These are phyloP conservation scores for Phrynocephalus versicolor DNA, from an alignment of 2,113 vertebrate genomes.

Conservation along the genomic window DNA sequence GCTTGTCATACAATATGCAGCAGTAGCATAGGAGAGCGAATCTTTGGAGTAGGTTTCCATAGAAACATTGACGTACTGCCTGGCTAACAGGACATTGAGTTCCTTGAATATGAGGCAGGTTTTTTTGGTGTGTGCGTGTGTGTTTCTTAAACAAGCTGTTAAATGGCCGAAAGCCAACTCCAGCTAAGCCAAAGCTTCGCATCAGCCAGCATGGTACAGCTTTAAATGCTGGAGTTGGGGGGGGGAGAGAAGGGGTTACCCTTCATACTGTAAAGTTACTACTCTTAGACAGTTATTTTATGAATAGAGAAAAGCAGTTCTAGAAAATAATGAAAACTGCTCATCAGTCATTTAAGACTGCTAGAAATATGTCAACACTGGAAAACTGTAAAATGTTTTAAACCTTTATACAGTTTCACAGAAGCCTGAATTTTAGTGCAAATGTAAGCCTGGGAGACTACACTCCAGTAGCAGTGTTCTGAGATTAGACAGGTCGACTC, in stretches of 20 bases:
- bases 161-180: conserved; percentile 54
- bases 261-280: conserved; percentile 28
- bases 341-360: conserved; percentile 21
- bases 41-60: conserved; percentile 89
- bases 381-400: conserved; percentile 37
- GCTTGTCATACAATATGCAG: conserved; percentile 77
- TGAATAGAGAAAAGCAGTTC: background rate
- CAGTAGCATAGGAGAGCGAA: conserved; percentile 67
- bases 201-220: conserved; percentile 56
- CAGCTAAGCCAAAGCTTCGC: conserved; percentile 56
- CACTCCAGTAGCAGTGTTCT: conserved; percentile 8
- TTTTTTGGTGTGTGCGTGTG: conserved; percentile 55
- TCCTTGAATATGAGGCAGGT: conserved; percentile 78
- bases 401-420: conserved; percentile 17
- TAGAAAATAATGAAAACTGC: conserved; percentile 63
- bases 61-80: conserved; percentile 87
- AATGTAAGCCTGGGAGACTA: conserved; percentile 42
- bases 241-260: conserved; percentile 10
- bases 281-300: conserved; percentile 30
- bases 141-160: conserved; percentile 45
- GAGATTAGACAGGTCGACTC: conserved; percentile 62
- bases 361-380: conserved; percentile 48
- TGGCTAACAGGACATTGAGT: conserved; percentile 78
- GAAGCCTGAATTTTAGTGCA: conserved; percentile 52
- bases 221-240: conserved; percentile 24